These are phyloP conservation scores for Scelioninae gen. 1 DNA, from an alignment of 2,888 invertebrate species.

Conservation along the genomic window DNA sequence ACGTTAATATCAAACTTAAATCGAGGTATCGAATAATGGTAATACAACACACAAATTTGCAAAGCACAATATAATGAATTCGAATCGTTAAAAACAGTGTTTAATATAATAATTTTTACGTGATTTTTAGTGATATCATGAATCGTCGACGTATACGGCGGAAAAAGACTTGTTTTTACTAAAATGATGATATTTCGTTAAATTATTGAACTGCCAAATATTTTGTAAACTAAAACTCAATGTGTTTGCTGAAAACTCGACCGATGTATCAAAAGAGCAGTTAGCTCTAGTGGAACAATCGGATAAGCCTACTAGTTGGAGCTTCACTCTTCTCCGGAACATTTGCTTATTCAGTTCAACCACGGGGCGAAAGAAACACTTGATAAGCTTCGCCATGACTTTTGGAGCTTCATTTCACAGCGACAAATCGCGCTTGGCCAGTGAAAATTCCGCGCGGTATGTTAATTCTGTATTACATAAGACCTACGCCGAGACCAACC, in stretches of 20 bases:
- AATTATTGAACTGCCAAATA: conserved; percentile 24
- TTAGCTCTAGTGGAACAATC: conserved; percentile 47
- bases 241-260: conserved; percentile 20
- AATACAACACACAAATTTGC: not conserved
- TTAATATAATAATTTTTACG: not conserved
- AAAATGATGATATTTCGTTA: conserved; percentile 36
- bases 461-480: conserved; percentile 60
- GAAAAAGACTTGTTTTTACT: conserved; percentile 57
- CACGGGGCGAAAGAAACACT: conserved; percentile 34
- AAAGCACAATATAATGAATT: conserved; percentile 19
- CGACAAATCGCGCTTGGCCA: conserved; percentile 79
- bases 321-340: conserved; percentile 33
- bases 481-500: conserved; percentile 22
- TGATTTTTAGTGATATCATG: conserved; percentile 58
- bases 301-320: conserved; percentile 43
- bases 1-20: conserved; percentile 6
- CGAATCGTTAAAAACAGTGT: not conserved
- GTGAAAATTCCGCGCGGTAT: conserved; percentile 78
- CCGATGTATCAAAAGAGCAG: conserved; percentile 31
- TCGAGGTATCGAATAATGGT: conserved; percentile 1
- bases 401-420: conserved; percentile 80
- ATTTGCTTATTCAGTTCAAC: conserved; percentile 25
- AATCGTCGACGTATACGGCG: conserved; percentile 47
- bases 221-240: conserved; percentile 29
- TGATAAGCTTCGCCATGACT: conserved; percentile 80